phyloP scores from a whole-genome alignment of 2,797 vertebrate species.

The Moxostoma hubbsi region DNA sequence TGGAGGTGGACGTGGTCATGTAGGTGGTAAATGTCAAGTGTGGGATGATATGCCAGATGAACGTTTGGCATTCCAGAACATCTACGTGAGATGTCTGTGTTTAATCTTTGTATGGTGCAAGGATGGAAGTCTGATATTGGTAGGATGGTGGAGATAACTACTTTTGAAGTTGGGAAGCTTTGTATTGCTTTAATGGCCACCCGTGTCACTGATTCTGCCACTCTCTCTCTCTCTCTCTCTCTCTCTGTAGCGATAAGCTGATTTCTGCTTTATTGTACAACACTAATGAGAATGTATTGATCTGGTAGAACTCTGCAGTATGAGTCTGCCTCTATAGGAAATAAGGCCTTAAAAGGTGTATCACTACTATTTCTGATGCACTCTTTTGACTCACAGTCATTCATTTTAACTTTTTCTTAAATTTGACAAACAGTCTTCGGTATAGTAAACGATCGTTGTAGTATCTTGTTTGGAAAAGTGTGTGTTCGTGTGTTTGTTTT shows the following conservation, averaged over 20 bases:
- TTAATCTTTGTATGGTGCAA: no score
- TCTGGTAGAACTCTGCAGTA: conserved; percentile 71
- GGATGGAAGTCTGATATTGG: no score
- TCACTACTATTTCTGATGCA: conserved; percentile 58
- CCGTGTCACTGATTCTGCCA: no score
- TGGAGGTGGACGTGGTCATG: no score
- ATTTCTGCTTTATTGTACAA: conserved; percentile 62
- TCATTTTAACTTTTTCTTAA: conserved; percentile 1
- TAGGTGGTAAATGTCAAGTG: no score
- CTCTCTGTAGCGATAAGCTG: conserved; percentile 16
- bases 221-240: conserved; percentile 3
- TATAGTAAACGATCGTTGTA: conserved; percentile 12
- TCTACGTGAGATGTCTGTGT: no score
- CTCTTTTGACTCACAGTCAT: conserved; percentile 16
- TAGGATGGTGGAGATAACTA: no score
- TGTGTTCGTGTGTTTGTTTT: conserved; percentile 8
- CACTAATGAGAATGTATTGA: conserved; percentile 78
- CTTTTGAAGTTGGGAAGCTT: no score
- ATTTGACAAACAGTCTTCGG: neutral
- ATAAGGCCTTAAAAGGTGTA: conserved; percentile 70
- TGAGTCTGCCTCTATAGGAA: conserved; percentile 72
- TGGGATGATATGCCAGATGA: no score
- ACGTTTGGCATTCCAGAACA: no score
- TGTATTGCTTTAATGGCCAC: no score
- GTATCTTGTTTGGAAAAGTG: no score